These are phyloP conservation scores for Rissa tridactyla DNA, from an alignment of 2,113 vertebrate genomes.

Conservation along the genomic window DNA sequence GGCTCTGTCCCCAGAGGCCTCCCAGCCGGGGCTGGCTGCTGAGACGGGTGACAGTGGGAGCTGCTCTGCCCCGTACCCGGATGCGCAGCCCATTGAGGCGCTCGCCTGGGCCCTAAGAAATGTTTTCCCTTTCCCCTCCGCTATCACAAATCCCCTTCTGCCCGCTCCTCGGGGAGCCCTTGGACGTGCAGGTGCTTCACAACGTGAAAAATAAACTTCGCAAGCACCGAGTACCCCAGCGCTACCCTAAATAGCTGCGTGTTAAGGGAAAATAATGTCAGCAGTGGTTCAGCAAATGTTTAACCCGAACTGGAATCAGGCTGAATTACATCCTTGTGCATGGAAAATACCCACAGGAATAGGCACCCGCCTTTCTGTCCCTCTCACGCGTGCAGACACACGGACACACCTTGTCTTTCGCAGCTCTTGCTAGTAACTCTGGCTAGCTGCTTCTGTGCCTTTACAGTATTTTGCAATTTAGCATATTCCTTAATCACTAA, in stretches of 20 bases:
- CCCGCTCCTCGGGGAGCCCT: not conserved
- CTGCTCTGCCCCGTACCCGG: not conserved
- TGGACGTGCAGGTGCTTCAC: accelerated
- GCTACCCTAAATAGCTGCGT: accelerated
- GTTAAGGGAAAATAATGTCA: not conserved
- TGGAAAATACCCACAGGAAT: accelerated
- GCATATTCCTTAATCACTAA: not conserved
- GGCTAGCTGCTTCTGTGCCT: not conserved
- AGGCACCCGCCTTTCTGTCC: too few relatives aligned
- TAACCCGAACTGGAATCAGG: not conserved
- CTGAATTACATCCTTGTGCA: not conserved
- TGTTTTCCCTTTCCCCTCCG: not conserved
- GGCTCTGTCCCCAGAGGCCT: not conserved
- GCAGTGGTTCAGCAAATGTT: not conserved
- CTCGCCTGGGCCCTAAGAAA: not conserved
- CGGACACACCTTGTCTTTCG: not conserved
- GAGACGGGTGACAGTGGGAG: accelerated
- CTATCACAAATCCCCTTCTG: not conserved
- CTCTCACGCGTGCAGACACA: accelerated
- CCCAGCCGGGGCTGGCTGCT: not conserved
- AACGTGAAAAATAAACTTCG: not conserved
- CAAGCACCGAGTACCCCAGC: not conserved
- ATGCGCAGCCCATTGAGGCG: not conserved
- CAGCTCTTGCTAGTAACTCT: not conserved
- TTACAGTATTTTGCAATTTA: not conserved